A percentile compares a stretch with the other conserved stretches of the same genome.
phyloP scores from a whole-genome alignment of 2,888 invertebrate species.

The Ferdinandea cuprea region DNA sequence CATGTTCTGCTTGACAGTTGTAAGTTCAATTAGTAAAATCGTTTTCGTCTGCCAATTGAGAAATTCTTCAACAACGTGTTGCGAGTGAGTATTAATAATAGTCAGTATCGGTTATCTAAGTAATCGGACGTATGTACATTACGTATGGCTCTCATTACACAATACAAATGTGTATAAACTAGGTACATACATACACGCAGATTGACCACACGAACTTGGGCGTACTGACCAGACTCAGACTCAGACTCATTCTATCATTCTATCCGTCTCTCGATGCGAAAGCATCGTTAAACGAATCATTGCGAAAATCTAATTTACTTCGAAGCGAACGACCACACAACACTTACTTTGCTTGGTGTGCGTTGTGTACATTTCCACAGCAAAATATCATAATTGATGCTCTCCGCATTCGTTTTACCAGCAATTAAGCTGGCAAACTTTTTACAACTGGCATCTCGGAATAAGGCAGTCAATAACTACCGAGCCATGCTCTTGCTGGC shows the following conservation, averaged over 20 bases:
- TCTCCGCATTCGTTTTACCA: conserved; percentile 48
- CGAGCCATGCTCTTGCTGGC: not conserved
- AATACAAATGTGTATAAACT: too few relatives aligned
- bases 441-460: conserved; percentile 9
- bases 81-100: too few relatives aligned
- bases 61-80: too few relatives aligned
- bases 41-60: too few relatives aligned
- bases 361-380: conserved; percentile 12
- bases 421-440: conserved; percentile 55
- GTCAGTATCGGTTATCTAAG: too few relatives aligned
- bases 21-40: too few relatives aligned
- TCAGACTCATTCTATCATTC: not conserved
- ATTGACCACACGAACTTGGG: not conserved
- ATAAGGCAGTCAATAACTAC: conserved; percentile 19
- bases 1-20: too few relatives aligned
- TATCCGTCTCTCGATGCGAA: not conserved
- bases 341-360: not conserved
- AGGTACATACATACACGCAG: too few relatives aligned
- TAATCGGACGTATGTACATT: too few relatives aligned
- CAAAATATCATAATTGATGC: conserved; percentile 62
- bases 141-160: too few relatives aligned
- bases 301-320: conserved; percentile 51
- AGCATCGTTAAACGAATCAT: not conserved
- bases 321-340: conserved; percentile 40
- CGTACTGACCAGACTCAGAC: not conserved